These are phyloP conservation scores for Clanis bilineata DNA, from an alignment of 2,888 invertebrate genomes.

Conservation along the genomic window DNA sequence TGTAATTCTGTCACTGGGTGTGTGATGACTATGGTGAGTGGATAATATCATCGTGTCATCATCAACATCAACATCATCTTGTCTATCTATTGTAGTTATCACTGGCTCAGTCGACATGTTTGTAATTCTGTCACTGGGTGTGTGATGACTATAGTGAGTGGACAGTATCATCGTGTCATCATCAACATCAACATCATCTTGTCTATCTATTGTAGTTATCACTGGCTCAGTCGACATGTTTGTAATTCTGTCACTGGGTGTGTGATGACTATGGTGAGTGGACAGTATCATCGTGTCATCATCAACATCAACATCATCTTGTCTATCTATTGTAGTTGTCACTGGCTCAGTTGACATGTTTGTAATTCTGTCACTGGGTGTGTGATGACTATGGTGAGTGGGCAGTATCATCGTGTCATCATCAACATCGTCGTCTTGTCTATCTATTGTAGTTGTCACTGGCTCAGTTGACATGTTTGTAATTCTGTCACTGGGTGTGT, in stretches of 20 bases:
- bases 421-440: background rate
- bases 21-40: background rate
- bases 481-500: slow-evolving; percentile 12
- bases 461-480: background rate
- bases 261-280: background rate
- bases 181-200: background rate
- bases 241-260: background rate
- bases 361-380: background rate
- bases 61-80: background rate
- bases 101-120: background rate
- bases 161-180: background rate
- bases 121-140: background rate
- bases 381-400: background rate
- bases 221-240: background rate
- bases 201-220: background rate
- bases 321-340: background rate
- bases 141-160: background rate
- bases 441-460: background rate
- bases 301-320: background rate
- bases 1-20: background rate
- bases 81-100: background rate
- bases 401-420: background rate
- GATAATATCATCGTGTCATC: background rate
- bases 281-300: background rate
- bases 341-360: background rate